Evolutionary conservation across 1,140 invertebrate genomes (phyloP), one percentile per base, ranked within the genome.

Genomic region (Aphis craccivora): DNA sequence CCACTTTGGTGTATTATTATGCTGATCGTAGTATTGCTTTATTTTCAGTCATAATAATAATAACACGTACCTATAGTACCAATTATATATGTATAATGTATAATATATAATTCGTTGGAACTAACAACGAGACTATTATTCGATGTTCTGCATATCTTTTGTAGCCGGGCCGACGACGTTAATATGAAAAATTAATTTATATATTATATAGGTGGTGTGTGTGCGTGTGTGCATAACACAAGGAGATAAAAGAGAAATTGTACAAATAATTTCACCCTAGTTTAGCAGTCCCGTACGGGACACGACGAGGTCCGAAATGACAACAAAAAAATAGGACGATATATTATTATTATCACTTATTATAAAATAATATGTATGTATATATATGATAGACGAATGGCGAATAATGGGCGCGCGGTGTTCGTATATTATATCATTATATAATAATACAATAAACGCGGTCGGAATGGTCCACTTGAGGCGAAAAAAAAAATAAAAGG

Each of bases 401-500:
- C 76, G 35, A 83, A 67, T 67, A 67, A n/a, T 5, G 60, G 1
- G 60, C 20, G 22, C 20, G 22, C 86, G n/a, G 51, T 90, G 53
- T 90, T 23, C 20, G 53, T 90, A 60, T 55, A 37, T 35, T 37
- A 90, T 90, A 90, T 76, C 30, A 35, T 55, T 53, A 37, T 53
- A 90, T 55, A 40, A 90, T 60, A 60, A 43, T 43, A 60, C 53
- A 90, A 86, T 86, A 43, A 43, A 86, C 37, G 83, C 37, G 48
- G 48, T 37, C 89, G 89, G 22, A 67, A 53, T 67, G 89, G 89
- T 90, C 89, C 53, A 90, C 89, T 90, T 43, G n/a, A 37, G 89
- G 35, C 37, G 37, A 25, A 40, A 86, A 40, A 83, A 40, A 86
- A 76, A n/a, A 76, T 53, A 23, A 76, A 76, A 76, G 30, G 60